Evolutionary conservation across 2,797 vertebrate species (phyloP).

Genomic region (Aeoliscus strigatus): DNA sequence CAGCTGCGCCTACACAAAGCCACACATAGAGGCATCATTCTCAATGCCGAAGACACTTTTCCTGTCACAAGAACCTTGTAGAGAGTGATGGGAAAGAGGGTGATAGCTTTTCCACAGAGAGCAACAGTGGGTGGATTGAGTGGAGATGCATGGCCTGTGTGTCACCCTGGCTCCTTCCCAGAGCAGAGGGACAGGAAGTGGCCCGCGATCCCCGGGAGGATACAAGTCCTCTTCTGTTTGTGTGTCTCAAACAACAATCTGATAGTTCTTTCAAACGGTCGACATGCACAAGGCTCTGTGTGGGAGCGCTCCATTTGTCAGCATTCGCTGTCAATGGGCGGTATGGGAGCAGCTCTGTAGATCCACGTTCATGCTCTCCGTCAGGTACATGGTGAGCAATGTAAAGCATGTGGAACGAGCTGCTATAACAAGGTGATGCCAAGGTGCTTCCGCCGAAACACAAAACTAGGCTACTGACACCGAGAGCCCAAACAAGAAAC

Average conservation of each 20-base stretch:
- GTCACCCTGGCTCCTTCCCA: constrained; percentile 69
- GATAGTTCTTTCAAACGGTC: constrained; percentile 66
- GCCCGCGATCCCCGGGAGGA: constrained; percentile 55
- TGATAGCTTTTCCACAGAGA: constrained; percentile 48
- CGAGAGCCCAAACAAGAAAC: constrained; percentile 4
- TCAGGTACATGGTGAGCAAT: too few species aligned
- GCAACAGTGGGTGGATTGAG: constrained; percentile 77
- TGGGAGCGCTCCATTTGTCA: too few species aligned
- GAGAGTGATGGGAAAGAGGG: constrained; percentile 43
- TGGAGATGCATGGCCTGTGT: constrained; percentile 69
- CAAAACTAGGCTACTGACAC: constrained; percentile 24
- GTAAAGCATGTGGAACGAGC: too few species aligned
- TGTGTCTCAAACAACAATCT: constrained; percentile 60
- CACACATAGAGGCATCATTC: constrained; percentile 57
- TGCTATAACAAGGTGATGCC: too few species aligned
- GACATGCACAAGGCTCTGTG: constrained; percentile 32
- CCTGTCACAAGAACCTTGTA: constrained; percentile 49
- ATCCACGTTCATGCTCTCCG: too few species aligned
- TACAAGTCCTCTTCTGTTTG: constrained; percentile 72
- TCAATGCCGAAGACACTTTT: constrained; percentile 64
- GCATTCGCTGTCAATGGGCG: too few species aligned
- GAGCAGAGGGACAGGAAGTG: constrained; percentile 72
- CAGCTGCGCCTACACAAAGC: constrained; percentile 70
- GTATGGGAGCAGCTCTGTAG: too few species aligned
- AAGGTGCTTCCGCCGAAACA: neutral